phyloP scores from a whole-genome alignment of 2,113 vertebrate genomes.

The Oreotragus oreotragus region DNA sequence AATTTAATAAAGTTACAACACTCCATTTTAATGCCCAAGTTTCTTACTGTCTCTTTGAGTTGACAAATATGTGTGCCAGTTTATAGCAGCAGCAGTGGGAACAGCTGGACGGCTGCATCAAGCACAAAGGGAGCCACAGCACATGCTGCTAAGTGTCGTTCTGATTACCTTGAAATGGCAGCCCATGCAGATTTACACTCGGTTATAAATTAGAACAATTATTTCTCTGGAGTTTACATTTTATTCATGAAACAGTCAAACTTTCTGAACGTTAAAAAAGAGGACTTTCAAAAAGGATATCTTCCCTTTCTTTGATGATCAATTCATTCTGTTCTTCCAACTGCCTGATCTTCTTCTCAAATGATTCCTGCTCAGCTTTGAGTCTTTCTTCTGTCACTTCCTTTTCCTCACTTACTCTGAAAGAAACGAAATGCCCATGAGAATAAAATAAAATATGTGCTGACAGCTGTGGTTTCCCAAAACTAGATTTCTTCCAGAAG shows the following conservation, averaged over 20 bases:
- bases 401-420: conserved; percentile 95
- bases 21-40: conserved; percentile 61
- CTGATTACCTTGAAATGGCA: conserved; percentile 78
- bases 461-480: neutral
- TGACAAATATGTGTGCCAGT: conserved; percentile 77
- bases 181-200: conserved; percentile 78
- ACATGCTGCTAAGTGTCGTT: conserved; percentile 78
- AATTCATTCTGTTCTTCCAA: conserved; percentile 93
- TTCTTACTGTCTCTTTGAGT: conserved; percentile 73
- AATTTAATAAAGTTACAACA: conserved; percentile 38
- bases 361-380: conserved; percentile 91
- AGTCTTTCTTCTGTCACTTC: conserved; percentile 92
- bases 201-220: conserved; percentile 81
- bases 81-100: conserved; percentile 71
- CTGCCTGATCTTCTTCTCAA: conserved; percentile 93
- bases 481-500: conserved; percentile 17
- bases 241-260: conserved; percentile 67
- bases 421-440: conserved; percentile 51
- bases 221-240: conserved; percentile 78
- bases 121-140: conserved; percentile 75
- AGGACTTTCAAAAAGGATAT: conserved; percentile 90
- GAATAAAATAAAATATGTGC: conserved; percentile 32
- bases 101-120: conserved; percentile 80
- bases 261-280: conserved; percentile 29
- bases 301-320: conserved; percentile 93